Evolutionary conservation across 2,113 vertebrate genomes (phyloP).

Genomic region (Ammodytes dubius): DNA sequence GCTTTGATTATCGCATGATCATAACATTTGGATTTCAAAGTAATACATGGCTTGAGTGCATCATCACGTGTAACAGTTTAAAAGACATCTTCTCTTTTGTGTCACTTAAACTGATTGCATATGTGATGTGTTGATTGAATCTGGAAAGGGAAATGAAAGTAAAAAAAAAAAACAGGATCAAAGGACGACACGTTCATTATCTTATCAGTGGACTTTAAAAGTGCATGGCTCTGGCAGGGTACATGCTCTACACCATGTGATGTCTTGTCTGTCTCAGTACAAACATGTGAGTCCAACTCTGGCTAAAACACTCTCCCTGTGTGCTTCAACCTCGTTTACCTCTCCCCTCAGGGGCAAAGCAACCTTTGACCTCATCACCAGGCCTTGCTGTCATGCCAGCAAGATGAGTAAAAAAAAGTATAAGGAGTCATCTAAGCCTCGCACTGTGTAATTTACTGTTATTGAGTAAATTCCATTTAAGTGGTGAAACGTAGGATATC

Average conservation of each 20-base stretch:
- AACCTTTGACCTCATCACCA: slow-evolving; percentile 32
- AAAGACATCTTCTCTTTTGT: neutral
- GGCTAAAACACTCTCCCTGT: slow-evolving; percentile 1
- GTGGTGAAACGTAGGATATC: slow-evolving; percentile 30
- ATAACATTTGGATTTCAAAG: slow-evolving; percentile 1
- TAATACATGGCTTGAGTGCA: neutral
- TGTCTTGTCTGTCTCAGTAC: neutral
- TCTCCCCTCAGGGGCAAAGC: neutral
- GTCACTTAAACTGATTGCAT: neutral
- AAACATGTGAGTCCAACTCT: slow-evolving; percentile 19
- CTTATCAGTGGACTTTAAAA: slow-evolving; percentile 60
- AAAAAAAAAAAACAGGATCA: neutral
- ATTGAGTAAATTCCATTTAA: slow-evolving; percentile 32
- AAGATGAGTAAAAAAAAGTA: slow-evolving; percentile 32
- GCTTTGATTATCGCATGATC: slow-evolving; percentile 2
- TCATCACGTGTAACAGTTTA: neutral
- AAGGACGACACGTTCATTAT: slow-evolving; percentile 17
- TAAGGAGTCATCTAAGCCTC: slow-evolving; percentile 24
- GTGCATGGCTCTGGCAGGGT: neutral
- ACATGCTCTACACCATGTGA: slow-evolving; percentile 12
- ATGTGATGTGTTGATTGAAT: neutral
- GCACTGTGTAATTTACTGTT: slow-evolving; percentile 55
- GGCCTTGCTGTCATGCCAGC: slow-evolving; percentile 12
- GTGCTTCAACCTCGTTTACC: slow-evolving; percentile 1
- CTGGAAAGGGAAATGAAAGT: neutral